Evolutionary conservation across 2,113 vertebrate species (phyloP).

Genomic region (Prochilodus magdalenae): DNA sequence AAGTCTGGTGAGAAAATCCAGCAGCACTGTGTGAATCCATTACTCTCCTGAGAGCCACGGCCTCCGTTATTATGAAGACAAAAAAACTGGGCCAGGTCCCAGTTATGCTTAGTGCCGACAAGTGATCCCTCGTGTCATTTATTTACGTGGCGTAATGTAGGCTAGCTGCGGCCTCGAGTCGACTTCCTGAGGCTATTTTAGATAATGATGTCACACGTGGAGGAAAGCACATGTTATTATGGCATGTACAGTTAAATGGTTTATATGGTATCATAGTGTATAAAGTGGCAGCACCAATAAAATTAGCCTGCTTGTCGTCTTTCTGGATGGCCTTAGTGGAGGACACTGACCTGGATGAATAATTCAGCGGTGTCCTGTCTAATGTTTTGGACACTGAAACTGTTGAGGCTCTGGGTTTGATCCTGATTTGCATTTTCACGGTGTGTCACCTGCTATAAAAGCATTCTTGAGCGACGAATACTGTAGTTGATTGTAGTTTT

Average conservation of each 20-base stretch:
- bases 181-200: conserved; percentile 22
- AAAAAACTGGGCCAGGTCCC: neutral
- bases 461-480: neutral
- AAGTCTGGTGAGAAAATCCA: neutral
- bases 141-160: conserved; percentile 36
- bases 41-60: neutral
- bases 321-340: neutral
- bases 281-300: conserved; percentile 3
- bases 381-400: conserved; percentile 24
- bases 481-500: too few species aligned
- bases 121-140: conserved; percentile 34
- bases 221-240: neutral
- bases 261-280: too few species aligned
- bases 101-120: neutral
- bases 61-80: neutral
- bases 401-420: conserved; percentile 11
- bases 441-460: neutral
- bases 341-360: conserved; percentile 1
- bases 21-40: neutral
- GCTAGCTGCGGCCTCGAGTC: neutral
- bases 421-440: conserved; percentile 1
- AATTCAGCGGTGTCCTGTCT: conserved; percentile 28
- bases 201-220: conserved; percentile 11
- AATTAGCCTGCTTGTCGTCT: neutral
- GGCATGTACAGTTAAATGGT: neutral